These are phyloP conservation scores for Thamnaconus septentrionalis DNA, from an alignment of 2,113 vertebrate genomes.

Conservation along the genomic window DNA sequence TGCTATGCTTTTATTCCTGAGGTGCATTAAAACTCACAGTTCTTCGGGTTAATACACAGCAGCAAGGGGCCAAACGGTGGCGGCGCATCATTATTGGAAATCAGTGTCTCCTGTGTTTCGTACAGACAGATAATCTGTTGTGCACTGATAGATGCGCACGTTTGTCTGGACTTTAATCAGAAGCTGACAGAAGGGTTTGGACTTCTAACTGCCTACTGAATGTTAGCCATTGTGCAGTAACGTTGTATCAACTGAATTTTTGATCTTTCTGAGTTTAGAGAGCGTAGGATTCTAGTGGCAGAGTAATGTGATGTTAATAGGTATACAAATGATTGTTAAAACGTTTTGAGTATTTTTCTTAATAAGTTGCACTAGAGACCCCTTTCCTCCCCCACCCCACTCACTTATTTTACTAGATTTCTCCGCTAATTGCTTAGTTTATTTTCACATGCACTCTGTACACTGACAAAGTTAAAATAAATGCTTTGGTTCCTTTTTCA, in stretches of 20 bases:
- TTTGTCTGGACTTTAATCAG: conserved; percentile 73
- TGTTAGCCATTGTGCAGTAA: conserved; percentile 91
- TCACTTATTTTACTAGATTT: conserved; percentile 62
- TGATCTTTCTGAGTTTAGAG: conserved; percentile 79
- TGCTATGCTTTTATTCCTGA: conserved; percentile 78
- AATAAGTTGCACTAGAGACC: conserved; percentile 65
- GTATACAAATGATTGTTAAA: conserved; percentile 78
- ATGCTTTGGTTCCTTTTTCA: conserved; percentile 84
- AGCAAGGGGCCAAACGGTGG: conserved; percentile 47
- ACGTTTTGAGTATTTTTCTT: conserved; percentile 47
- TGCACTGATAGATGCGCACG: conserved; percentile 73
- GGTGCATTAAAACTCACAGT: conserved; percentile 73
- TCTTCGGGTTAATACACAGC: conserved; percentile 62
- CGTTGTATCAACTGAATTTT: conserved; percentile 95
- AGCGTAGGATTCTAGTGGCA: conserved; percentile 78
- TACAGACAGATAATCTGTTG: conserved; percentile 74
- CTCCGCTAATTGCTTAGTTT: conserved; percentile 82
- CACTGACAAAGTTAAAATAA: conserved; percentile 83
- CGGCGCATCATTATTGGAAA: conserved; percentile 67
- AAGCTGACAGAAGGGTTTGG: conserved; percentile 78
- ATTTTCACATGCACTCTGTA: conserved; percentile 81
- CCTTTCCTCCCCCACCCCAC: conserved; percentile 51
- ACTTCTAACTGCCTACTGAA: conserved; percentile 80
- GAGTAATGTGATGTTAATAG: conserved; percentile 86
- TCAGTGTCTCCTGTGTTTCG: conserved; percentile 66